Evolutionary conservation across 2,113 vertebrate genomes (phyloP).

Genomic region (Poecile atricapillus): DNA sequence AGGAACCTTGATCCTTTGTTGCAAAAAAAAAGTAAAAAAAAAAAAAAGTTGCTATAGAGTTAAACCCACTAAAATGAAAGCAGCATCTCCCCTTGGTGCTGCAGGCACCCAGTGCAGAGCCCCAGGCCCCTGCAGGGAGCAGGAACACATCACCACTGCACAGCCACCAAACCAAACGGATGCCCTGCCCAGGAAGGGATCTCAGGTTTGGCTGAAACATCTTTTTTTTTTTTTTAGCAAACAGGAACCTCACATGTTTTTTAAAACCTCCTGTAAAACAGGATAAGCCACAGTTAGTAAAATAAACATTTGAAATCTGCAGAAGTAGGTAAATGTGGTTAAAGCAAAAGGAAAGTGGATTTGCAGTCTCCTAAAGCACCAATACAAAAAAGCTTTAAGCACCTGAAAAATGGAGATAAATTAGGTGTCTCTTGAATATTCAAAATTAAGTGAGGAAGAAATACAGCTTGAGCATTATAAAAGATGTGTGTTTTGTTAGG

Average conservation of each 20-base stretch:
- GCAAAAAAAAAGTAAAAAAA: background rate
- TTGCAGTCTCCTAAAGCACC: background rate
- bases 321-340: background rate
- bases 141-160: background rate
- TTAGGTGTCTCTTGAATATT: background rate
- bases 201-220: background rate
- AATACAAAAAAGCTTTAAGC: background rate
- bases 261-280: background rate
- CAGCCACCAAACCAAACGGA: background rate
- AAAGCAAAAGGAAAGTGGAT: background rate
- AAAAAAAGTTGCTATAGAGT: background rate
- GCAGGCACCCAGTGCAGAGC: background rate
- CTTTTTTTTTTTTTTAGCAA: background rate
- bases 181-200: conserved; percentile 27
- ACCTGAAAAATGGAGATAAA: background rate
- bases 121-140: background rate
- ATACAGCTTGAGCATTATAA: background rate
- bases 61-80: background rate
- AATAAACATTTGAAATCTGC: background rate
- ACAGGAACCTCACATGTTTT: background rate
- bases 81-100: background rate
- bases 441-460: background rate
- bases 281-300: background rate
- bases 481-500: background rate
- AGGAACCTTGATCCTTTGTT: background rate